A percentile compares a stretch with the other conserved stretches of the same genome.
phyloP scores from a whole-genome alignment of 1,140 invertebrate genomes.

The Harpegnathos saltator region DNA sequence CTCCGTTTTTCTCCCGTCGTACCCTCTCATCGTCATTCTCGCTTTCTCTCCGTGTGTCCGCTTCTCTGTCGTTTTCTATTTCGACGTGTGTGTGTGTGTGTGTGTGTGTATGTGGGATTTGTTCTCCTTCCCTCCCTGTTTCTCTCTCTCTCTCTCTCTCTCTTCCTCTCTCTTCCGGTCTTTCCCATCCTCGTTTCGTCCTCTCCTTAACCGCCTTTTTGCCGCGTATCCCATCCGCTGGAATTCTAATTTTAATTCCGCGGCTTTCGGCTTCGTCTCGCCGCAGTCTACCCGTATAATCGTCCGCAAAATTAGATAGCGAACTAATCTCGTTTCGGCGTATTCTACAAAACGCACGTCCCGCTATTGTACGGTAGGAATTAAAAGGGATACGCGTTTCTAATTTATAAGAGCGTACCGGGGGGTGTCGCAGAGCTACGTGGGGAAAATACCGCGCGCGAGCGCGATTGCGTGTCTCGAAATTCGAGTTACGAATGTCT shows the following conservation, averaged over 20 bases:
- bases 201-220: constrained; percentile 42
- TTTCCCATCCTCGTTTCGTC: background rate
- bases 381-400: constrained; percentile 19
- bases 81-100: too few relatives aligned
- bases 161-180: too few relatives aligned
- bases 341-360: constrained; percentile 36
- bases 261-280: constrained; percentile 37
- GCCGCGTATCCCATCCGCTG: constrained; percentile 29
- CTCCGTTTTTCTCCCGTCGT: constrained; percentile 10
- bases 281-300: constrained; percentile 50
- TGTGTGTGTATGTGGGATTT: too few relatives aligned
- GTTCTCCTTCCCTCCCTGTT: too few relatives aligned
- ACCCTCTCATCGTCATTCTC: background rate
- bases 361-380: constrained; percentile 15
- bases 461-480: background rate
- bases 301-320: constrained; percentile 46
- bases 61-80: too few relatives aligned
- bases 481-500: constrained; percentile 7
- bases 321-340: constrained; percentile 53
- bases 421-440: too few relatives aligned
- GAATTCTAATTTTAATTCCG: constrained; percentile 55
- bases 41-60: too few relatives aligned
- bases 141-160: background rate
- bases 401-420: constrained; percentile 5
- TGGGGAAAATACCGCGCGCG: background rate